Percentiles rank a stretch among this genome's conserved stretches.
phyloP scores from a whole-genome alignment of 2,888 invertebrate species.

The Phorcus lineatus region DNA sequence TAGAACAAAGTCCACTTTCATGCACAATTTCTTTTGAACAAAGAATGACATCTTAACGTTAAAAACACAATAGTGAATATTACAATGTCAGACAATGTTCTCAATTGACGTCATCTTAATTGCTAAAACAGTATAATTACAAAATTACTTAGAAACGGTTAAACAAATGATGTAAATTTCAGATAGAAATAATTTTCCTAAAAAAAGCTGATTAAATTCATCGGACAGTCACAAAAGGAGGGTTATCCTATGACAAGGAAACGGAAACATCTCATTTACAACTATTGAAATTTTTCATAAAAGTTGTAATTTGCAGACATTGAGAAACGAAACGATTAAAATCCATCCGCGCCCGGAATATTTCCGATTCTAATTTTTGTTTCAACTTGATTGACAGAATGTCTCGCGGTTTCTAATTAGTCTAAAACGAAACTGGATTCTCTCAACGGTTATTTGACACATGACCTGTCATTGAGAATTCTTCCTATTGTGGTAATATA shows the following conservation, averaged over 20 bases:
- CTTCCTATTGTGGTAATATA: no score
- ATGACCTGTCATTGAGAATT: no score
- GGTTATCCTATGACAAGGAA: not conserved
- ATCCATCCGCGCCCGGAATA: not conserved
- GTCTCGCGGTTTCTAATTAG: not conserved
- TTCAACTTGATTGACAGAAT: not conserved
- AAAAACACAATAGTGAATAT: no score
- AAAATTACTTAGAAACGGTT: no score
- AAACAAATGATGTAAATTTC: not conserved
- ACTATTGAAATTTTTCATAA: not conserved
- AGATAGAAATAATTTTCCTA: not conserved
- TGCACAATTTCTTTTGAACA: no score
- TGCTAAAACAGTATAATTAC: no score
- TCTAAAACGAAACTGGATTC: not conserved
- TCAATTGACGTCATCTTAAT: no score
- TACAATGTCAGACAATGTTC: no score
- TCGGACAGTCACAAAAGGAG: not conserved
- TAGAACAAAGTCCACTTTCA: no score
- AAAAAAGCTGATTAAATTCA: not conserved
- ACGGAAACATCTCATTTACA: not conserved
- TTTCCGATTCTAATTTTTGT: slow-evolving; percentile 8
- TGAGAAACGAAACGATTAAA: not conserved
- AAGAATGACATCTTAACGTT: no score
- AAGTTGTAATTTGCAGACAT: not conserved
- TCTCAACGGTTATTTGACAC: no score